Conservation (phyloP, 2,113 vertebrate species). For the Todiramphus chloris region DNA sequence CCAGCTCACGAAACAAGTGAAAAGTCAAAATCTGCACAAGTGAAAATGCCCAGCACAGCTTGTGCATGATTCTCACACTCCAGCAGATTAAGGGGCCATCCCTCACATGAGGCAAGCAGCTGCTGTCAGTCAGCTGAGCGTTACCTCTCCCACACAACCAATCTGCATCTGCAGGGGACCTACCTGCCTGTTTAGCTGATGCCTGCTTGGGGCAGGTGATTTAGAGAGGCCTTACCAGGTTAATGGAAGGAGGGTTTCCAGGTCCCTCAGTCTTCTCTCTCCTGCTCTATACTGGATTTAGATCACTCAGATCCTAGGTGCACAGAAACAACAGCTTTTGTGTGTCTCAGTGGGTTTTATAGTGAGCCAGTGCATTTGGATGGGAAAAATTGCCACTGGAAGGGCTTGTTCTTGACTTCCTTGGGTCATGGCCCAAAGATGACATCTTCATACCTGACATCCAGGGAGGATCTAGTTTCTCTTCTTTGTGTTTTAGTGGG, state of each 20-base stretch:
- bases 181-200: not conserved
- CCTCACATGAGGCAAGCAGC: not conserved
- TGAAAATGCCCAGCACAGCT: not conserved
- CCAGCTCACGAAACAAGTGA: not conserved
- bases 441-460: not conserved
- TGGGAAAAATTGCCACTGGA: not conserved
- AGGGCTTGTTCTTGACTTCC: not conserved
- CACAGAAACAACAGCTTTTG: not conserved
- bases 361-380: not conserved
- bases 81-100: not conserved
- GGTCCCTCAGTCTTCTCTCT: not conserved
- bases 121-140: not conserved
- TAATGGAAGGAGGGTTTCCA: not conserved
- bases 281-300: not conserved
- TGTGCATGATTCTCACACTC: accelerated
- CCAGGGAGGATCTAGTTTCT: not conserved
- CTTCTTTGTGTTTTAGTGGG: not conserved
- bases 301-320: accelerated
- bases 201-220: not conserved
- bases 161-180: not conserved
- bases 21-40: not conserved
- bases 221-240: not conserved
- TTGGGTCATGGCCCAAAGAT: not conserved
- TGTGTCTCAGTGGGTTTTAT: not conserved
- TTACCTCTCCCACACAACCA: not conserved